Percentiles rank a stretch among this genome's conserved stretches.
Evolutionary conservation across 2,888 invertebrate genomes (phyloP).

Genomic region (Sycophila texana): DNA sequence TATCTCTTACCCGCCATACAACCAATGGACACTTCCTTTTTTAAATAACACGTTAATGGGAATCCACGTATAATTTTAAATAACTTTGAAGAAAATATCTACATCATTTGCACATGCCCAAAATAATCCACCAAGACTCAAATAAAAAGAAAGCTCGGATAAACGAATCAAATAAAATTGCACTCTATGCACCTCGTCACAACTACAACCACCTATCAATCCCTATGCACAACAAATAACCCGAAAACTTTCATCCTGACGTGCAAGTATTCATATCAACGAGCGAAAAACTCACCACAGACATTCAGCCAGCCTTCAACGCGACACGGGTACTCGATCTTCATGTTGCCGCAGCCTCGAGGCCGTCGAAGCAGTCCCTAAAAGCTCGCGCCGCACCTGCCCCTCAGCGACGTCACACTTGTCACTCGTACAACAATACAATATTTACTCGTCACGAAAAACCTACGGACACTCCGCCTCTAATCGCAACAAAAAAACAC

Average conservation of each 20-base stretch:
- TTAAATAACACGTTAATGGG: no score
- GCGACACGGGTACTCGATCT: constrained; percentile 78
- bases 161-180: no score
- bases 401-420: not conserved
- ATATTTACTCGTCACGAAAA: not conserved
- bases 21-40: no score
- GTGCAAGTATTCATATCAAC: not conserved
- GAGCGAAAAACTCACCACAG: constrained; percentile 75
- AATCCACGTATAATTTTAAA: no score
- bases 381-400: not conserved
- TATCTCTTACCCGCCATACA: no score
- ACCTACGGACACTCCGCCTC: not conserved
- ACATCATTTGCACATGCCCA: no score
- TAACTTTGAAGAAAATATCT: no score
- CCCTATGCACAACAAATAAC: no score
- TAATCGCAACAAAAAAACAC: not conserved
- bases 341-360: constrained; percentile 65
- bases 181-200: no score
- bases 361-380: constrained; percentile 7
- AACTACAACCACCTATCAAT: no score
- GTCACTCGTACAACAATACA: not conserved
- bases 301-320: constrained; percentile 80
- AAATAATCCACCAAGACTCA: no score
- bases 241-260: not conserved
- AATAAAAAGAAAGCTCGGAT: no score